phyloP scores from a whole-genome alignment of 2,888 invertebrate genomes.

The Nomada flava region DNA sequence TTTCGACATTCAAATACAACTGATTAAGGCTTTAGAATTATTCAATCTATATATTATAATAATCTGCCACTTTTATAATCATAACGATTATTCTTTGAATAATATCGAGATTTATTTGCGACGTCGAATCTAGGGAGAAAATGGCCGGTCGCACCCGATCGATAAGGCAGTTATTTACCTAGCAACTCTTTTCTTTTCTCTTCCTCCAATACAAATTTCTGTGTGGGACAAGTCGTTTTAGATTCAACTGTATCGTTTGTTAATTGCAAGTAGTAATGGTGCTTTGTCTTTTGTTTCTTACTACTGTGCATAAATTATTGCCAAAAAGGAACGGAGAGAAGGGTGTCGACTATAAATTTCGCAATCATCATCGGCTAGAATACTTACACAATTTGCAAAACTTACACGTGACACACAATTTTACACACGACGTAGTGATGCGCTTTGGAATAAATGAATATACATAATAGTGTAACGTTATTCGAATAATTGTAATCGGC shows the following conservation, averaged over 20 bases:
- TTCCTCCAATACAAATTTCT: neutral
- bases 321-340: constrained; percentile 61
- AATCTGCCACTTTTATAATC: constrained; percentile 43
- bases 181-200: neutral
- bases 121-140: neutral
- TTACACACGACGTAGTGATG: constrained; percentile 71
- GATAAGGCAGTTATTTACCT: neutral
- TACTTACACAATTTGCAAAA: constrained; percentile 69
- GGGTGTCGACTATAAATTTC: constrained; percentile 58
- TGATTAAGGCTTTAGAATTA: constrained; percentile 13
- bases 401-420: constrained; percentile 59
- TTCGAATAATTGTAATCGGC: constrained; percentile 69
- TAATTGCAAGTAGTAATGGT: neutral
- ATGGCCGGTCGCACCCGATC: neutral
- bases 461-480: constrained; percentile 70
- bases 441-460: constrained; percentile 71
- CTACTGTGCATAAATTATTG: constrained; percentile 16
- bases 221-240: neutral
- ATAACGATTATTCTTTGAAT: no score
- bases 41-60: constrained; percentile 27
- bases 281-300: neutral
- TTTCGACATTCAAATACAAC: constrained; percentile 8
- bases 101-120: no score
- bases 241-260: neutral
- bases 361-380: constrained; percentile 69